phyloP scores from a whole-genome alignment of 2,113 vertebrate species.

The Ascaphus truei region DNA sequence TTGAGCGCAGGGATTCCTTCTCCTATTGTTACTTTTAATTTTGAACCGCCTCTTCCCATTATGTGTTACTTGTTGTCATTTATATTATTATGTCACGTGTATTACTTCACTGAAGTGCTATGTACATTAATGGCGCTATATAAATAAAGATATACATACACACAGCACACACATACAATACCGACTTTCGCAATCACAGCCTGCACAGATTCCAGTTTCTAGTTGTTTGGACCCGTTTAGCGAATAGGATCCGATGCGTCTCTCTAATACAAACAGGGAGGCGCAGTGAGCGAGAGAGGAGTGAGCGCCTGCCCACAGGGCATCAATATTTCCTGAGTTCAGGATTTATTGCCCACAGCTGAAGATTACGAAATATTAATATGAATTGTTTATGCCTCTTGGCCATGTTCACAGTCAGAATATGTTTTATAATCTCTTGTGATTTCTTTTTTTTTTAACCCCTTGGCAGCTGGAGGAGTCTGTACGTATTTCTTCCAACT shows the following conservation, averaged over 20 bases:
- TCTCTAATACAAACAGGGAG: slow-evolving; percentile 9
- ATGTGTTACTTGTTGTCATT: too few species aligned
- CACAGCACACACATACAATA: too few species aligned
- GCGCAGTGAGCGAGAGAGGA: background rate
- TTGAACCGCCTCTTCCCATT: background rate
- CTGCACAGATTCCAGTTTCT: background rate
- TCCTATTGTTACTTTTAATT: background rate
- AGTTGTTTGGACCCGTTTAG: slow-evolving; percentile 1
- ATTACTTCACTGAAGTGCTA: too few species aligned
- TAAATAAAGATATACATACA: too few species aligned
- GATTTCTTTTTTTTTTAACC: background rate
- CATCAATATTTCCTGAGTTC: background rate
- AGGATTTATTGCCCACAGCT: background rate
- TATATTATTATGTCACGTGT: too few species aligned
- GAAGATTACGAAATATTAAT: slow-evolving; percentile 23
- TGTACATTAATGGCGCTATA: too few species aligned
- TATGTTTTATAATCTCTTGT: background rate
- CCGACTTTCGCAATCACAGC: background rate
- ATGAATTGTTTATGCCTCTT: slow-evolving; percentile 17
- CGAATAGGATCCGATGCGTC: background rate
- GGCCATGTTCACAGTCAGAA: background rate
- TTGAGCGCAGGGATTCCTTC: background rate
- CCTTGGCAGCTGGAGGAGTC: background rate
- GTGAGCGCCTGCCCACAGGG: background rate
- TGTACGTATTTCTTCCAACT: background rate